Evolutionary conservation across 2,113 vertebrate genomes (phyloP), one percentile per base, ranked within the genome.

Genomic region (Myiozetetes cayanensis): DNA sequence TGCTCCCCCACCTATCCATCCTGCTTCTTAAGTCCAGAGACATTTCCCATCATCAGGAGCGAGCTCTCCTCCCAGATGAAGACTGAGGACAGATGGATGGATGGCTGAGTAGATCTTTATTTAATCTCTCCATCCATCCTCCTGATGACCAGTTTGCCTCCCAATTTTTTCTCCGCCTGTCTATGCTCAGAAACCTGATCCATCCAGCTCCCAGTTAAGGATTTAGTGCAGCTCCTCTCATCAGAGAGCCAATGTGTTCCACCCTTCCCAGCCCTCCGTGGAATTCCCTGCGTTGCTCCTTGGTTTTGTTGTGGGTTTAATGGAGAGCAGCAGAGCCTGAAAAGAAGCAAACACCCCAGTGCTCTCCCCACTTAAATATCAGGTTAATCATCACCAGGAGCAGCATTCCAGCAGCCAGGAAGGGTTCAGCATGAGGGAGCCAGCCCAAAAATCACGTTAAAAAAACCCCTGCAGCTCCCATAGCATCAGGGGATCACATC

Each of bases 121-220:
- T 94, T 92, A 92, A 94, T 78, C 88, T 85, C 63, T 89, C 93
- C 85, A 75, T 95, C 94, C 80, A 94, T 88, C 96, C 86, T 92
- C 86, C 47, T 52, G 50, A 52, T 52, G 50, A 55, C 76, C 73
- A 53, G 86, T 85, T 86, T 2, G 3, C 80, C 61, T 75, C 80
- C 90, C 82, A 14, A 72, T 92, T 78, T 93, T 76, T 75, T 73
- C 76, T 75, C 79, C 56, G 70, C 61, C 85, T 87, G 28, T 86
- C 89, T 52, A 4, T 49, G 91, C 85, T 80, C 63, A 27, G 78
- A 66, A 83, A 41, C 35, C 85, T 27, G 82, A 95, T 80, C 94
- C 79, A 89, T 55, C 82, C 80, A 61, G 76, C 53, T 86, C 88
- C 76, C 76, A 46, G 73, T 65, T 87, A 90, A 73, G 90, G 76